phyloP scores from a whole-genome alignment of 2,888 invertebrate genomes.

The Apeira syringaria region DNA sequence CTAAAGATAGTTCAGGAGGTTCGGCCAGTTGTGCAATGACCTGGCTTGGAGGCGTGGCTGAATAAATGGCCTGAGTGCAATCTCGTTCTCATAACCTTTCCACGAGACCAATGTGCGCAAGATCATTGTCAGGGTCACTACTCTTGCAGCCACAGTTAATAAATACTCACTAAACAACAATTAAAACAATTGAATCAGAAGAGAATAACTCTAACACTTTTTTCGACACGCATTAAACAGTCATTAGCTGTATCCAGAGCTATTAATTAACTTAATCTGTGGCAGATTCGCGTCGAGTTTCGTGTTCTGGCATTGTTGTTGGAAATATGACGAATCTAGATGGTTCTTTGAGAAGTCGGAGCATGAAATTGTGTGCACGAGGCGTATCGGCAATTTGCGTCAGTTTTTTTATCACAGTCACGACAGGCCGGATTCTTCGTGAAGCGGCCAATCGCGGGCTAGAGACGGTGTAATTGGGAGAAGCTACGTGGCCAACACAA shows the following conservation, averaged over 20 bases:
- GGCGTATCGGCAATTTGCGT: conserved; percentile 82
- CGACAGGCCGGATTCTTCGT: conserved; percentile 79
- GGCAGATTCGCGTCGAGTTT: conserved; percentile 40
- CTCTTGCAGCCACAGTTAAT: conserved; percentile 36
- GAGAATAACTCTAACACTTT: conserved; percentile 40
- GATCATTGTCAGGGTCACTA: conserved; percentile 54
- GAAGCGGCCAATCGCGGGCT: conserved; percentile 72
- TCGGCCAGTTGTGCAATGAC: conserved; percentile 3
- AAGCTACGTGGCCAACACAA: conserved; percentile 76
- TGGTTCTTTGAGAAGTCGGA: conserved; percentile 66
- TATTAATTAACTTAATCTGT: conserved; percentile 59
- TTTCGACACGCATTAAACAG: conserved; percentile 58
- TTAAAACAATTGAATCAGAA: conserved; percentile 61
- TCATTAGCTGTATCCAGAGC: conserved; percentile 57
- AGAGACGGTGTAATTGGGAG: conserved; percentile 81
- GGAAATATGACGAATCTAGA: conserved; percentile 77
- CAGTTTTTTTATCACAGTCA: conserved; percentile 81
- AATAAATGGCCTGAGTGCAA: conserved; percentile 11
- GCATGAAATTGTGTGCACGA: conserved; percentile 83
- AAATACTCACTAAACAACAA: conserved; percentile 58
- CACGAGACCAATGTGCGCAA: conserved; percentile 47
- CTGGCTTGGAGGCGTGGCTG: conserved; percentile 1
- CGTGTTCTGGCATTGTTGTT: conserved; percentile 54
- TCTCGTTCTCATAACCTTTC: conserved; percentile 49
- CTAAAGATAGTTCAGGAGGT: conserved; percentile 10